A percentile compares a stretch with the other conserved stretches of the same genome.
phyloP scores from a whole-genome alignment of 2,113 vertebrate genomes.

The Hiodon tergisus region DNA sequence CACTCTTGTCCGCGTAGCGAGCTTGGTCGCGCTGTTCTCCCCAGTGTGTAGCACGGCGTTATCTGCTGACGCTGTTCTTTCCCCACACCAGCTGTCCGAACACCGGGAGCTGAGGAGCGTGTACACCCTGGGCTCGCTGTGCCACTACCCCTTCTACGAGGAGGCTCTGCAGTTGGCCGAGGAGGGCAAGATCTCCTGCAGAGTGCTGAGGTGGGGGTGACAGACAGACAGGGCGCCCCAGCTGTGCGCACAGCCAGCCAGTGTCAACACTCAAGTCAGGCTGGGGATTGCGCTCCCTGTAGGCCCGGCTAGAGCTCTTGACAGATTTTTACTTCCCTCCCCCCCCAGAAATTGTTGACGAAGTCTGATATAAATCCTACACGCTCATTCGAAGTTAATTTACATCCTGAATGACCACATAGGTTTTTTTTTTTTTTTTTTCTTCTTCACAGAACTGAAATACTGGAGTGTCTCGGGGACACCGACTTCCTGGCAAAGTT shows the following conservation, averaged over 20 bases:
- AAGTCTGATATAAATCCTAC: not conserved
- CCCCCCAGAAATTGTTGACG: not conserved
- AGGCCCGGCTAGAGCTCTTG: not conserved
- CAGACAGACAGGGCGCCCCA: not conserved
- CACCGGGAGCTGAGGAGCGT: constrained; percentile 65
- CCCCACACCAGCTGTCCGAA: constrained; percentile 69
- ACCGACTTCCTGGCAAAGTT: constrained; percentile 91
- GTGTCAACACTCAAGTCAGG: not conserved
- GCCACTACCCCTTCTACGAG: constrained; percentile 79
- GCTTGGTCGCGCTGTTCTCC: not conserved
- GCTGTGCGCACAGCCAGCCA: not conserved
- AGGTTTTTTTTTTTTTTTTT: not conserved
- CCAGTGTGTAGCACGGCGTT: not conserved
- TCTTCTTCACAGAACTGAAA: constrained; percentile 72
- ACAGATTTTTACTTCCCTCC: not conserved
- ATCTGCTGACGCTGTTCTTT: not conserved
- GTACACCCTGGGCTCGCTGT: constrained; percentile 61
- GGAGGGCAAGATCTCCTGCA: constrained; percentile 84
- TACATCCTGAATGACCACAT: not conserved
- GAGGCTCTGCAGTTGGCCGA: constrained; percentile 87
- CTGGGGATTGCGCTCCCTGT: not conserved
- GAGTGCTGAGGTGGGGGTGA: constrained; percentile 75
- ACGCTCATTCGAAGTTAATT: not conserved
- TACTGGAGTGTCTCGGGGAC: constrained; percentile 87
- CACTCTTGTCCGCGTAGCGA: no score